Base-by-base conservation (phyloP, 1,140 invertebrate genomes). In the Planococcus citri region DNA sequence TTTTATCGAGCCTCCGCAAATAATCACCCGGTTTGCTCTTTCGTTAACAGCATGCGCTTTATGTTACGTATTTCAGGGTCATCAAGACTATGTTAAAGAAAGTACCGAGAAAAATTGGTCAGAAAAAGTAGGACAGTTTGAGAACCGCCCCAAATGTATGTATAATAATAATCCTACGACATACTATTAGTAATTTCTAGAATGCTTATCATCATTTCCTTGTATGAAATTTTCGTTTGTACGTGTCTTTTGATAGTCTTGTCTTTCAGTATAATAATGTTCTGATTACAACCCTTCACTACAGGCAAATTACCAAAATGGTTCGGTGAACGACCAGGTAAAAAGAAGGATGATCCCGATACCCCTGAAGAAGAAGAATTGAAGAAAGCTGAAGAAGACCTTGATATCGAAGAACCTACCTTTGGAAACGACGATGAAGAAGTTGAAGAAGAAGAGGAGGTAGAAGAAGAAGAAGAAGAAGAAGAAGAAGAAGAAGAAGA, bases 291-390 rank as follows among this genome's bases (percentile, higher is more conserved):
- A n/a, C 41, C 4, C 41, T 3, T 9, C 17, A 20, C 17, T 70
- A 27, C 24, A 94, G 91, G 90, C 83, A 87, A 88, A 83, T 83
- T 94, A 79, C 91, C 91, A 74, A 94, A 94, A 80, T 94, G 92
- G 90, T 94, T 94, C 84, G 91, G 91, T 76, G 92, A 94, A 81
- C 84, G 91, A 80, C 91, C 92, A 72, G 91, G 91, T 83, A 94
- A 92, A 81, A 94, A 93, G 83, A 80, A 86, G 77, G 90, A 88
- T 72, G 91, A 91, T 72, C 86, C 87, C 73, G 91, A 94, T 73
- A 90, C 89, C 74, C 91, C 91, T 61, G 90, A 93, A 76, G 91
- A 90, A 73, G 90, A 92, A 78, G 90, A 92, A 77, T 85, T 86
- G 71, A 73, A 73, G 69, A 73, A 71, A 41, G 71, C 71, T 57